These are phyloP conservation scores for Pantelozetes paolii DNA, from an alignment of 2,888 invertebrate species.

Conservation along the genomic window DNA sequence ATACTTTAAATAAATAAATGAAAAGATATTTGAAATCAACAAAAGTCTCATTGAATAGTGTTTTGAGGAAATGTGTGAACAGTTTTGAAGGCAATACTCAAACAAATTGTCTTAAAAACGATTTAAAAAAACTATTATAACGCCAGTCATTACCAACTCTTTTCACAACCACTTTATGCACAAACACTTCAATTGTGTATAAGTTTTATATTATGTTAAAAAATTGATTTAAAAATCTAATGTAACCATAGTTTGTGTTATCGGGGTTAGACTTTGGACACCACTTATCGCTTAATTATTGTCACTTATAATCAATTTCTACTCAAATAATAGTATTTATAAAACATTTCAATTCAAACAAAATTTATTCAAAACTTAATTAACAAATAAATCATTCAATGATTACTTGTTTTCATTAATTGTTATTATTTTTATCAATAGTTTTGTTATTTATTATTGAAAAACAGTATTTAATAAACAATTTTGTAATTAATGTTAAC, in stretches of 20 bases:
- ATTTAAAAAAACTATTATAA: neutral
- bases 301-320: neutral
- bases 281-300: neutral
- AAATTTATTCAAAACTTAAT: too few species aligned
- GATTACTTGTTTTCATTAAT: too few species aligned
- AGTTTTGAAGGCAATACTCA: conserved; percentile 9
- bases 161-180: neutral
- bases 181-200: neutral
- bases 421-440: too few species aligned
- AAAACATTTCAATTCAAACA: too few species aligned
- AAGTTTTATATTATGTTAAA: too few species aligned
- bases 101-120: neutral
- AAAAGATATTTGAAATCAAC: neutral
- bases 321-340: too few species aligned
- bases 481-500: too few species aligned
- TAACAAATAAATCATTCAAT: too few species aligned
- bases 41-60: neutral
- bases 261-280: neutral
- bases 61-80: conserved; percentile 1
- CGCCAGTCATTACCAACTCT: neutral
- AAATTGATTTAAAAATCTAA: neutral
- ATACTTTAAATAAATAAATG: neutral
- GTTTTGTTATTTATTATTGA: too few species aligned
- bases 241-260: conserved; percentile 5
- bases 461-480: too few species aligned